Conservation (phyloP, 2,888 invertebrate species). For the Diplazon laetatorius region DNA sequence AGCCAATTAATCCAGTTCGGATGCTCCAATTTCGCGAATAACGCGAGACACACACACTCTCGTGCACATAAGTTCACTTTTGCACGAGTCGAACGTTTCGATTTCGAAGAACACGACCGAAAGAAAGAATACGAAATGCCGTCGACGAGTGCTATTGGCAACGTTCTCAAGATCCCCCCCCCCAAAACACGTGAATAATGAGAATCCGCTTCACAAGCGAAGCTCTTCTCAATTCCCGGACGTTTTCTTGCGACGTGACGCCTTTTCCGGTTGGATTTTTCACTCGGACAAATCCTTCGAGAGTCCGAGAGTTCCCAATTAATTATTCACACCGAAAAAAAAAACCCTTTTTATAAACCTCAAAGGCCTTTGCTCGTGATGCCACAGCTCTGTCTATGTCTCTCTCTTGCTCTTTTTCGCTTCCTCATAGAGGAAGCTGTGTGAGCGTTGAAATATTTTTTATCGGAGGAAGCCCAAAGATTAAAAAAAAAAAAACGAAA, state of each 20-base stretch:
- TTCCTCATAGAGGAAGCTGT: no score
- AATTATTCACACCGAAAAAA: constrained; percentile 29
- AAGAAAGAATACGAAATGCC: constrained; percentile 54
- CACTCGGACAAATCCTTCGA: not conserved
- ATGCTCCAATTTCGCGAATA: constrained; percentile 29
- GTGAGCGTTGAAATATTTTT: no score
- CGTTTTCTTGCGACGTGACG: constrained; percentile 30
- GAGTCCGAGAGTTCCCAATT: constrained; percentile 21
- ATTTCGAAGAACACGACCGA: constrained; percentile 44
- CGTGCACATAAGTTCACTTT: no score
- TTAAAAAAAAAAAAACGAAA: no score
- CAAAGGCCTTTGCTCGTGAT: not conserved
- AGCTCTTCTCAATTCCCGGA: constrained; percentile 36
- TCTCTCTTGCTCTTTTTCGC: no score
- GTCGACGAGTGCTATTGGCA: constrained; percentile 31
- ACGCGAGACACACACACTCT: constrained; percentile 26
- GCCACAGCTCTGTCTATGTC: no score
- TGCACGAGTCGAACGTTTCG: constrained; percentile 13
- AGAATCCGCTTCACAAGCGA: constrained; percentile 27
- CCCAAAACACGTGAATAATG: constrained; percentile 53
- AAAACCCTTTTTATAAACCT: not conserved
- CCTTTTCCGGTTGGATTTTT: constrained; percentile 12
- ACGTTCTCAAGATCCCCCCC: constrained; percentile 14
- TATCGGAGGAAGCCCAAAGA: no score
- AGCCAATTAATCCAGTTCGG: constrained; percentile 52